Evolutionary conservation across 2,888 invertebrate genomes (phyloP).

Genomic region (Drosophila recens): DNA sequence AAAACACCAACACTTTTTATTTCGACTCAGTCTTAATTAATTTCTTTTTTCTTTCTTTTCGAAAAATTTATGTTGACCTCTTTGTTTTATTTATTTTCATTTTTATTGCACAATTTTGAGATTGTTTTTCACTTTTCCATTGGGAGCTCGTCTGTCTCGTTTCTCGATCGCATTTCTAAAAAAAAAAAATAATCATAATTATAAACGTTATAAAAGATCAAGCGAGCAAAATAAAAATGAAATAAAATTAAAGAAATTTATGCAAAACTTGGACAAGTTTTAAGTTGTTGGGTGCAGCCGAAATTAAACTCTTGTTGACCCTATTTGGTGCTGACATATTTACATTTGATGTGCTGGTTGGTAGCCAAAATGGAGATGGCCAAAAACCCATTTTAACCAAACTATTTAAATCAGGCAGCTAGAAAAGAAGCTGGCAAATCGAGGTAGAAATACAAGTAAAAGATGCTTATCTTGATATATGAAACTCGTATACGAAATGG

Average conservation of each 20-base stretch:
- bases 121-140: conserved; percentile 61
- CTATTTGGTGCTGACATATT: conserved; percentile 55
- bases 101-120: conserved; percentile 64
- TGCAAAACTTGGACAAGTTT: conserved; percentile 40
- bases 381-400: conserved; percentile 28
- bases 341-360: conserved; percentile 59
- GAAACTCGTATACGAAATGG: conserved; percentile 48
- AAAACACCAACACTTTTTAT: conserved; percentile 37
- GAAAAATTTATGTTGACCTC: conserved; percentile 37
- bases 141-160: conserved; percentile 30
- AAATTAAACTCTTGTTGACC: conserved; percentile 42
- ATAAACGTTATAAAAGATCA: conserved; percentile 29
- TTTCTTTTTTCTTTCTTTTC: conserved; percentile 31
- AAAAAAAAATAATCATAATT: conserved; percentile 41
- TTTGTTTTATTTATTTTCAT: conserved; percentile 41
- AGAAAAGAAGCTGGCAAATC: conserved; percentile 12
- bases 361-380: conserved; percentile 47
- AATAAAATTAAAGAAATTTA: conserved; percentile 34
- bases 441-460: conserved; percentile 20
- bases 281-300: conserved; percentile 42
- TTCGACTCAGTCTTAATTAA: conserved; percentile 49
- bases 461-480: conserved; percentile 55
- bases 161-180: conserved; percentile 61
- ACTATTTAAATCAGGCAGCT: conserved; percentile 35
- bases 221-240: conserved; percentile 31